A percentile compares a stretch with the other conserved stretches of the same genome.
phyloP scores from a whole-genome alignment of 2,888 invertebrate genomes.

The Thymelicus acteon region DNA sequence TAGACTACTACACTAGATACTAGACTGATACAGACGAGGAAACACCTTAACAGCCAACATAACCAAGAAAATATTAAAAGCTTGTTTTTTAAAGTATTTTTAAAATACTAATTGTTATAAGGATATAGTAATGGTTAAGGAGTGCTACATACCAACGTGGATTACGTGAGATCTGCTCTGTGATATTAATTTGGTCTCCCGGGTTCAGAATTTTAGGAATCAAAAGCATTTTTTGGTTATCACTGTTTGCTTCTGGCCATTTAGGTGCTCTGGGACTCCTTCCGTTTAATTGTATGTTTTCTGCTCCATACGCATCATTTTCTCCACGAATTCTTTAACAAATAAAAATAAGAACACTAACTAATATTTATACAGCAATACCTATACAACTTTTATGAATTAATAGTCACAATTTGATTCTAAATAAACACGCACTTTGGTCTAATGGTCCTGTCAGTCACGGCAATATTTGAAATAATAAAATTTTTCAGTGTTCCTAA shows the following conservation, averaged over 20 bases:
- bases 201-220: conserved; percentile 57
- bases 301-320: too few species aligned
- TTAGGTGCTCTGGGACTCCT: conserved; percentile 53
- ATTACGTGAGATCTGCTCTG: conserved; percentile 47
- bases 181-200: conserved; percentile 53
- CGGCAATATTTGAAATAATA: neutral
- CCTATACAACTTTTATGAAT: too few species aligned
- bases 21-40: too few species aligned
- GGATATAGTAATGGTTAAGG: conserved; percentile 29
- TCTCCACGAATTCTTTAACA: too few species aligned
- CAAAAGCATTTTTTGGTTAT: conserved; percentile 62
- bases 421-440: too few species aligned
- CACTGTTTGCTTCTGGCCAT: conserved; percentile 53
- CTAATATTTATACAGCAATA: too few species aligned
- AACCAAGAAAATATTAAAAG: too few species aligned
- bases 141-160: conserved; percentile 51
- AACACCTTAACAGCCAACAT: too few species aligned
- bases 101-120: neutral
- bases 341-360: conserved; percentile 22
- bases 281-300: conserved; percentile 49
- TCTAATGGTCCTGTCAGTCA: neutral
- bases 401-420: too few species aligned
- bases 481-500: too few species aligned
- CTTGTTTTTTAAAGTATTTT: too few species aligned
- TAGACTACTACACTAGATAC: too few species aligned